phyloP scores from a whole-genome alignment of 2,888 invertebrate species.

The Pollenia labialis region DNA sequence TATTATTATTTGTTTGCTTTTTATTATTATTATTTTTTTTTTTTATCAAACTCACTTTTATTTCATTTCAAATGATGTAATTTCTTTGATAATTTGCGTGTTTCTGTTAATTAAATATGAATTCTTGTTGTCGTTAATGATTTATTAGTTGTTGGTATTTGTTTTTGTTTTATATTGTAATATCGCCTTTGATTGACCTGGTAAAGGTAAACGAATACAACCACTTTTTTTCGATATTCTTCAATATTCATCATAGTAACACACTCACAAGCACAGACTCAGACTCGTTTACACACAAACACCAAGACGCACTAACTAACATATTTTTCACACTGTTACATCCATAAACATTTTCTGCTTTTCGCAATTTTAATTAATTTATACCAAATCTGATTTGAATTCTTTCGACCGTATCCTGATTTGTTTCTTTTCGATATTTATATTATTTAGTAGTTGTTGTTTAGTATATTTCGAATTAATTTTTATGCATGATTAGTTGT shows the following conservation, averaged over 20 bases:
- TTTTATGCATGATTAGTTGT: slow-evolving; percentile 55
- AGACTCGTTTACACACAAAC: background rate
- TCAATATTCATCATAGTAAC: slow-evolving; percentile 55
- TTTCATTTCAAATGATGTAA: background rate
- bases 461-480: slow-evolving; percentile 21
- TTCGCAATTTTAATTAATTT: slow-evolving; percentile 68
- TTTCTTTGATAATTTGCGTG: slow-evolving; percentile 33
- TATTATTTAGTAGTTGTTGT: background rate
- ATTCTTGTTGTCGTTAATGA: background rate
- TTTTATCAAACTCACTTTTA: background rate
- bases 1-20: background rate
- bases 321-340: background rate
- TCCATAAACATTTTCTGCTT: slow-evolving; percentile 21
- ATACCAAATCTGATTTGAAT: slow-evolving; percentile 66
- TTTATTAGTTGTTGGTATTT: slow-evolving; percentile 23
- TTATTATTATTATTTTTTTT: background rate
- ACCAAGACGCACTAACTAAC: slow-evolving; percentile 2
- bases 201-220: slow-evolving; percentile 69
- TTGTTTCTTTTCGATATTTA: slow-evolving; percentile 33
- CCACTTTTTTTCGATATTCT: slow-evolving; percentile 51
- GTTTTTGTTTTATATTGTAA: slow-evolving; percentile 39
- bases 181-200: slow-evolving; percentile 64
- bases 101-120: slow-evolving; percentile 49
- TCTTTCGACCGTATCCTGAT: slow-evolving; percentile 65
- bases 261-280: slow-evolving; percentile 8